A percentile compares a stretch with the other conserved stretches of the same genome.
Evolutionary conservation across 2,113 vertebrate genomes (phyloP).

Genomic region (Aldabrachelys gigantea): DNA sequence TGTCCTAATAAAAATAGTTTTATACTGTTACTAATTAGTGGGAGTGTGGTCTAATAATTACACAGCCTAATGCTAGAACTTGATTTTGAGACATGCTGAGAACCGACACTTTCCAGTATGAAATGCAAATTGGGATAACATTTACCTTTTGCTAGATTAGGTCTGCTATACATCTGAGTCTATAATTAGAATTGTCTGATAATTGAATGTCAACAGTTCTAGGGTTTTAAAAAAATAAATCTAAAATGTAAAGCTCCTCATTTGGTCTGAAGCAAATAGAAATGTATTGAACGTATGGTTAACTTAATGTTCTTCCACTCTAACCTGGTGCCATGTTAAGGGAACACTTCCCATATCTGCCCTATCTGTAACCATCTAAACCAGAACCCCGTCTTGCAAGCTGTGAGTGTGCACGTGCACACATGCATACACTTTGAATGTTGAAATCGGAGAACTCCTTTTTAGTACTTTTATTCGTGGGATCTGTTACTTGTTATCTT

Average conservation of each 20-base stretch:
- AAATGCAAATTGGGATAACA: conserved; percentile 51
- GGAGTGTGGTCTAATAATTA: conserved; percentile 32
- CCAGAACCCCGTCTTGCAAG: background rate
- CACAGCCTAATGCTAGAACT: conserved; percentile 60
- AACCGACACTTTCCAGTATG: background rate
- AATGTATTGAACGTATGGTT: background rate
- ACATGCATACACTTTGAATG: background rate
- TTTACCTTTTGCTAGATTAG: conserved; percentile 1
- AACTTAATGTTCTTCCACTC: background rate
- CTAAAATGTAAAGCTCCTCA: background rate
- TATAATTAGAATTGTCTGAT: conserved; percentile 33
- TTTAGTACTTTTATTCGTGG: background rate
- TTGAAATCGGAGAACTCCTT: background rate
- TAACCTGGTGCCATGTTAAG: background rate
- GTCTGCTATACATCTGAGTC: conserved; percentile 1
- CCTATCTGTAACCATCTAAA: background rate
- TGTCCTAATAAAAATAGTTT: conserved; percentile 63
- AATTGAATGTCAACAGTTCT: conserved; percentile 23
- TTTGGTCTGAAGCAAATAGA: background rate
- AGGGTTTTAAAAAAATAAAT: background rate
- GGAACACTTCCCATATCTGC: background rate
- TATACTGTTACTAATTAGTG: background rate
- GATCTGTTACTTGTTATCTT: background rate
- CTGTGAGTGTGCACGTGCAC: background rate
- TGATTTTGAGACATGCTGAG: conserved; percentile 26